Evolutionary conservation across 2,888 invertebrate species (phyloP), one percentile per base, ranked within the genome.

Genomic region (Tanypteryx hageni): DNA sequence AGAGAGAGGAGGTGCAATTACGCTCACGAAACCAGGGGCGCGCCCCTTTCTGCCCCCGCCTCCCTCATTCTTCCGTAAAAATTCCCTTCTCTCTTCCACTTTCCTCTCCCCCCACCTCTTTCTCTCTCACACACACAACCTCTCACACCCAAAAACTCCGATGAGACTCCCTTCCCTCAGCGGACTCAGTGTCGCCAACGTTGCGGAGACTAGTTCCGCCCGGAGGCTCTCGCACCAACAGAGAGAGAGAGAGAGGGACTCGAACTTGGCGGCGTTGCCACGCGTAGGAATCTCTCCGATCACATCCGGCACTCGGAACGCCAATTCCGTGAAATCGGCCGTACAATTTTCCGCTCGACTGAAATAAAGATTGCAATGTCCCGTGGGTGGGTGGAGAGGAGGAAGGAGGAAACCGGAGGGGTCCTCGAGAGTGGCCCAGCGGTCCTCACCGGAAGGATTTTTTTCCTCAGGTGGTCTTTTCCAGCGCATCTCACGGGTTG

Each of bases 21-120:
- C 89, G 64, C 89, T 89, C 89, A 64, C 89, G 89, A 64, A 89
- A 89, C 31, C 64, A 44, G n/a, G 64, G 89, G 44, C 61, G 86
- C 86, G 86, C 83, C 56, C 56, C 83, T 83, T 57, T 86, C 86
- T 22, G 27, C 58, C 10, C 86, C 61, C 27, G 22, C 57, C 57
- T 22, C 58, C 57, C 85, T 61, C 31, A 82, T 44, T 86, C 61
- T 31, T 61, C 82, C 86, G 5, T 31, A 61, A 64, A 44, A 89
- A 89, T 68, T 64, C 89, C 61, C 61, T 57, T 22, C 61, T 83
- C 57, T 83, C 56, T 83, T 83, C 56, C 56, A 83, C 44, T 4
- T 83, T 83, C 83, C 83, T 57, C 44, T n/a, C 68, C 76, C 27
- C 27, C 76, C 76, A 27, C 22, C 9, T 44, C 44, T 44, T 61